These are phyloP conservation scores for Anguilla japonica DNA, from an alignment of 2,113 vertebrate species.

Conservation along the genomic window DNA sequence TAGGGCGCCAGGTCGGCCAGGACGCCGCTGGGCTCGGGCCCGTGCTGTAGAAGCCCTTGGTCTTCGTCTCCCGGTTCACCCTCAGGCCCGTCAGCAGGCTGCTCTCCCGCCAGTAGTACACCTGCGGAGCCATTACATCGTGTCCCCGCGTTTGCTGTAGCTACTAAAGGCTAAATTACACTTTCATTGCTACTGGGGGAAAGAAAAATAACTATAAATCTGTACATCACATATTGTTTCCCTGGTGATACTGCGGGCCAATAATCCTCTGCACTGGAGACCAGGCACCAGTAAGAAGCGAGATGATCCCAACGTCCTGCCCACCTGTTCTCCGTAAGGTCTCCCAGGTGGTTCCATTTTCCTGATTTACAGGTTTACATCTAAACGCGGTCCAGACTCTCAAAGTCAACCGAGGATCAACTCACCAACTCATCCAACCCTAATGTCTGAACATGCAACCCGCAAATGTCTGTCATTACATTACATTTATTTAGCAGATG, in stretches of 20 bases:
- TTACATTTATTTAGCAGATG: no score
- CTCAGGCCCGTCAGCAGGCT: conserved; percentile 84
- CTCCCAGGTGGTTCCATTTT: not conserved
- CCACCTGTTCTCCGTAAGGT: not conserved
- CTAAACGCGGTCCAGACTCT: not conserved
- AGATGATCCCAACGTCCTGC: no score
- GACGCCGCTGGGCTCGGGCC: conserved; percentile 73
- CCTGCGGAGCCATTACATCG: conserved; percentile 60
- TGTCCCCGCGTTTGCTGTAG: not conserved
- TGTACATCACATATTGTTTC: not conserved
- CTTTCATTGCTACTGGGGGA: not conserved
- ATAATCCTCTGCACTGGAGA: no score
- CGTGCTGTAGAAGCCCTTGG: conserved; percentile 76
- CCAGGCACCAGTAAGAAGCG: no score
- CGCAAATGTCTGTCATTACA: no score
- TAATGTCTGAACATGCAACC: no score
- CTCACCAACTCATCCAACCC: not conserved
- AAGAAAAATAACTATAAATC: conserved; percentile 36
- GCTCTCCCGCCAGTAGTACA: conserved; percentile 92
- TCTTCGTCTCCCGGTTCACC: conserved; percentile 84
- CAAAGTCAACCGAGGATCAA: not conserved
- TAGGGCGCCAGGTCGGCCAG: conserved; percentile 86
- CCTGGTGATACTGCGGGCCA: no score
- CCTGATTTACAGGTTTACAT: not conserved
- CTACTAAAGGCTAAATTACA: not conserved